Evolutionary conservation across 2,888 invertebrate species (phyloP).

Genomic region (Coelinius sp.): DNA sequence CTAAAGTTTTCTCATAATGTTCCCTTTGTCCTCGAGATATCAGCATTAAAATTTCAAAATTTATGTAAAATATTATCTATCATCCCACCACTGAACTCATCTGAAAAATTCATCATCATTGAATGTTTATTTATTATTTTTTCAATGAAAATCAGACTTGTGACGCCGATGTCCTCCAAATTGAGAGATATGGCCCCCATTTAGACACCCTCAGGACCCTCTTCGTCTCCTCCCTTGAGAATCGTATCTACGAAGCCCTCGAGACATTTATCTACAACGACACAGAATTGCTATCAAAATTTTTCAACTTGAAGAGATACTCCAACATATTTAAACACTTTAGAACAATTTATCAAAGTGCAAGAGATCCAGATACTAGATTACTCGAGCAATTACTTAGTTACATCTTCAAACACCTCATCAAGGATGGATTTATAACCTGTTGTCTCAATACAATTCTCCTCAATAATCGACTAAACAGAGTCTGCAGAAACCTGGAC

Average conservation of each 20-base stretch:
- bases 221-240: conserved; percentile 57
- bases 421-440: conserved; percentile 52
- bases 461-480: conserved; percentile 54
- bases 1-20: too few species aligned
- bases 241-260: conserved; percentile 50
- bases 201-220: conserved; percentile 53
- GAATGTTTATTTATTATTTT: background rate
- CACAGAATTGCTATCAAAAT: conserved; percentile 32
- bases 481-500: conserved; percentile 54
- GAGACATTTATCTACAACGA: conserved; percentile 54
- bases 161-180: background rate
- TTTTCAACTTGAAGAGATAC: conserved; percentile 48
- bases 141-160: background rate
- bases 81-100: background rate
- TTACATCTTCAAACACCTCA: conserved; percentile 48
- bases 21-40: too few species aligned
- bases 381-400: conserved; percentile 46
- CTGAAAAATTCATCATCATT: background rate
- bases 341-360: background rate
- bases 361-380: conserved; percentile 28
- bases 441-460: conserved; percentile 57
- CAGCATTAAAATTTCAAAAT: too few species aligned
- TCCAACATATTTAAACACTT: conserved; percentile 39
- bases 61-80: background rate
- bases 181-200: background rate